These are phyloP conservation scores for Cettia cetti DNA, from an alignment of 2,113 vertebrate species.

Conservation along the genomic window DNA sequence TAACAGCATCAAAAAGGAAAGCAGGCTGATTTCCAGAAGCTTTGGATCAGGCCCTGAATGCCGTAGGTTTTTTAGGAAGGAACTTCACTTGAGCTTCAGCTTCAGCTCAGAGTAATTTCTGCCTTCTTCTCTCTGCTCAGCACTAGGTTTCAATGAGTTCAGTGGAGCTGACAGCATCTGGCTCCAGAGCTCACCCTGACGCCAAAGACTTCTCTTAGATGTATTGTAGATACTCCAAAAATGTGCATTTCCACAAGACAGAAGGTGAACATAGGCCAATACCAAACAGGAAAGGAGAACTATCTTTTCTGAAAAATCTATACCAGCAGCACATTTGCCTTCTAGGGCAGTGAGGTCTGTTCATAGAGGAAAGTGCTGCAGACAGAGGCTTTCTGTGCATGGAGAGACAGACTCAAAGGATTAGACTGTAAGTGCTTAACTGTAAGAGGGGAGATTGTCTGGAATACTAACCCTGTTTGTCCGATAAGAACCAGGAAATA, in stretches of 20 bases:
- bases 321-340: neutral
- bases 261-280: neutral
- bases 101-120: neutral
- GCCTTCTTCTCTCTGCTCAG: neutral
- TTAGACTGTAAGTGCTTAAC: neutral
- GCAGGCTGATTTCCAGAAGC: neutral
- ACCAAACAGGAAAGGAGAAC: neutral
- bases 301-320: neutral
- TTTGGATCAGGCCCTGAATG: neutral
- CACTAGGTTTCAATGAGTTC: neutral
- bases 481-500: conserved; percentile 13
- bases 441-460: neutral
- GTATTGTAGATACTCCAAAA: neutral
- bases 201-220: neutral
- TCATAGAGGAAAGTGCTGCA: neutral
- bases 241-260: neutral
- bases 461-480: neutral
- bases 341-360: neutral
- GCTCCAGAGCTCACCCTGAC: neutral
- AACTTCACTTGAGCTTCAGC: neutral
- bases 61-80: neutral
- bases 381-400: neutral
- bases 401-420: neutral
- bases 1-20: neutral
- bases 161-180: neutral